Base-by-base conservation (phyloP, 2,888 invertebrate genomes). In the Creontiades dilutus region DNA sequence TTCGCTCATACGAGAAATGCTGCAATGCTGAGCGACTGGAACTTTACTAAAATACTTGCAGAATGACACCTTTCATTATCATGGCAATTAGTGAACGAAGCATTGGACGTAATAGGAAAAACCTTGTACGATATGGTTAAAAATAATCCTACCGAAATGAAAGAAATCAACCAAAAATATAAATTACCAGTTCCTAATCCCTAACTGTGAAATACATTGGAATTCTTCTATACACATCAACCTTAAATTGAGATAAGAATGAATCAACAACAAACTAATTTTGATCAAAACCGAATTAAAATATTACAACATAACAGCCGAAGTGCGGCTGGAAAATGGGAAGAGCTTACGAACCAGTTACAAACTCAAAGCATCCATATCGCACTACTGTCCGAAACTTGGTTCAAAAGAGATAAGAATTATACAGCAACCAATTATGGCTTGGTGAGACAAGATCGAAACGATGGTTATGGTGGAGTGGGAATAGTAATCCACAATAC, bases 281-380 rank as follows among this genome's bases (percentile, higher is more conserved):
- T 57, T n/a, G 16, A 61, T 61, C 61, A 5, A 16, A n/a, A 61
- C n/a, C 61, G 19, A 61, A n/a, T 61, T 1, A 61, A 61, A 19
- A 19, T 61, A n/a, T 61, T 61, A 19, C 61, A 61, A 61, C 61
- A 61, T 19, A 61, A 61, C 61, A 61, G 61, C 61, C 61, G 61
- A 5, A 61, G 61, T 61, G 61, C 61, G 9, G 61, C 61, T n/a
- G 61, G 61, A 61, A 52, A 61, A 61, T 61, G 61, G 57, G 16
- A 16, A 57, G 57, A 57, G 16, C 11, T 57, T 57, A 57, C 57
- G 16, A 57, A 57, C 16, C 16, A 57, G 4, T 16, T 57, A 57
- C 57, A 57, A 16, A 57, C 16, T 13, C 11, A 57, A 13, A 4
- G 4, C 4, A 57, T 57, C 11, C 57, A 57, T 57, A 57, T 57